Evolutionary conservation across 2,888 invertebrate genomes (phyloP).

Genomic region (Trissoscelio sp.): DNA sequence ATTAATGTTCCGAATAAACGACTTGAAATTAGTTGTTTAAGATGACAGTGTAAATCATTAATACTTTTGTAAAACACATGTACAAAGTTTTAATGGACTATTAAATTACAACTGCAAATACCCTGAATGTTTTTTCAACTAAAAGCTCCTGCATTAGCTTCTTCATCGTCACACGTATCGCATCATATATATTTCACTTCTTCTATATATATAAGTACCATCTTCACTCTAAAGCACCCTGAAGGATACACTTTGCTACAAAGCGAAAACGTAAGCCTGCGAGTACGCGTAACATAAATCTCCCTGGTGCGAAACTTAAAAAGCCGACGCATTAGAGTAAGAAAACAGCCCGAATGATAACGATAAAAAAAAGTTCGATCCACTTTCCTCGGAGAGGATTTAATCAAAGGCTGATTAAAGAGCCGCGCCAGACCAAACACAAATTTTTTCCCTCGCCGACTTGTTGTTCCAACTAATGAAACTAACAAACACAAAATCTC

Average conservation of each 20-base stretch:
- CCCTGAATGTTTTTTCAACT: neutral
- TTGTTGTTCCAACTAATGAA: slow-evolving; percentile 15
- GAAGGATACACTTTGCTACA: too few relatives aligned
- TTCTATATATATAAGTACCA: too few relatives aligned
- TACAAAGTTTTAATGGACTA: too few relatives aligned
- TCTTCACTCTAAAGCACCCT: too few relatives aligned
- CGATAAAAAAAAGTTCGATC: neutral
- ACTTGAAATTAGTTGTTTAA: too few relatives aligned
- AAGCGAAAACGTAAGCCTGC: neutral
- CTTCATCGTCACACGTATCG: neutral
- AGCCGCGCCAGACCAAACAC: slow-evolving; percentile 1
- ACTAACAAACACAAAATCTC: slow-evolving; percentile 1
- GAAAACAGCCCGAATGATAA: neutral
- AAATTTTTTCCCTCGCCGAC: neutral
- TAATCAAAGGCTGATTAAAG: slow-evolving; percentile 23
- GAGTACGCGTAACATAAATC: slow-evolving; percentile 2
- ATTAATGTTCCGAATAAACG: too few relatives aligned
- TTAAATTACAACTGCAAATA: neutral
- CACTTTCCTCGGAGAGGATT: neutral
- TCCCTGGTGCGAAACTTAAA: neutral
- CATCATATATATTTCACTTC: too few relatives aligned
- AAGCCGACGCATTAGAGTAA: slow-evolving; percentile 2
- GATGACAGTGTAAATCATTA: too few relatives aligned
- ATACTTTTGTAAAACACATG: too few relatives aligned
- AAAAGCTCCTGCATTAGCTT: neutral